Evolutionary conservation across 2,113 vertebrate genomes (phyloP).

Genomic region (Euleptes europaea): DNA sequence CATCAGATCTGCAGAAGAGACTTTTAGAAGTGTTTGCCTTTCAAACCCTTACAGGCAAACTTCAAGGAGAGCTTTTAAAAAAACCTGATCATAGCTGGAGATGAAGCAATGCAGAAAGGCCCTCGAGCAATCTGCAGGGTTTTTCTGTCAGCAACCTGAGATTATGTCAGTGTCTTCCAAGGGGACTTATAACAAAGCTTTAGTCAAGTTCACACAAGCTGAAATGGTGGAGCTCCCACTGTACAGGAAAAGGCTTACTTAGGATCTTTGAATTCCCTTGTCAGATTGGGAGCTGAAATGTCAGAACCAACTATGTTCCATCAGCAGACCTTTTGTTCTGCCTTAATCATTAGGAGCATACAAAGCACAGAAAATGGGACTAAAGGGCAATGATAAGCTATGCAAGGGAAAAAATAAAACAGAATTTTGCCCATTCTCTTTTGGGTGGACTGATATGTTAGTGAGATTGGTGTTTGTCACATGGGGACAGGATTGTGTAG

Average conservation of each 20-base stretch:
- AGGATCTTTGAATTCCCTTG: constrained; percentile 19
- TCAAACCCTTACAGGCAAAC: constrained; percentile 27
- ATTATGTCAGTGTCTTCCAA: constrained; percentile 62
- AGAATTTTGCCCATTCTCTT: not conserved
- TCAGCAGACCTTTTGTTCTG: constrained; percentile 46
- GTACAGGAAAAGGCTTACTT: constrained; percentile 52
- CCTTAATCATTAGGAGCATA: constrained; percentile 56
- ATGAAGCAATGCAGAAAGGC: constrained; percentile 51
- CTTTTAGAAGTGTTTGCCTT: constrained; percentile 41
- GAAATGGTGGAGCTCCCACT: constrained; percentile 65
- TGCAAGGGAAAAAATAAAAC: not conserved
- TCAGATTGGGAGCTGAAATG: not conserved
- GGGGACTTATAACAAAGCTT: constrained; percentile 65
- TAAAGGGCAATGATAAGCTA: not conserved
- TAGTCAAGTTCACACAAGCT: constrained; percentile 51
- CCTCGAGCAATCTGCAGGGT: constrained; percentile 71
- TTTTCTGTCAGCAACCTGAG: constrained; percentile 71
- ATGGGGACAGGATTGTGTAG: too few species aligned
- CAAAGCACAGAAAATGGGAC: not conserved
- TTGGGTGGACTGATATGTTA: too few species aligned
- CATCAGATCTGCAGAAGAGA: not conserved
- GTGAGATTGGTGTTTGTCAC: too few species aligned
- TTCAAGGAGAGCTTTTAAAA: constrained; percentile 40
- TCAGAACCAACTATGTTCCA: constrained; percentile 60
- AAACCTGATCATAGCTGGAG: constrained; percentile 42